Base-by-base conservation (phyloP, 2,888 invertebrate genomes). In the Perizoma affinitatum region DNA sequence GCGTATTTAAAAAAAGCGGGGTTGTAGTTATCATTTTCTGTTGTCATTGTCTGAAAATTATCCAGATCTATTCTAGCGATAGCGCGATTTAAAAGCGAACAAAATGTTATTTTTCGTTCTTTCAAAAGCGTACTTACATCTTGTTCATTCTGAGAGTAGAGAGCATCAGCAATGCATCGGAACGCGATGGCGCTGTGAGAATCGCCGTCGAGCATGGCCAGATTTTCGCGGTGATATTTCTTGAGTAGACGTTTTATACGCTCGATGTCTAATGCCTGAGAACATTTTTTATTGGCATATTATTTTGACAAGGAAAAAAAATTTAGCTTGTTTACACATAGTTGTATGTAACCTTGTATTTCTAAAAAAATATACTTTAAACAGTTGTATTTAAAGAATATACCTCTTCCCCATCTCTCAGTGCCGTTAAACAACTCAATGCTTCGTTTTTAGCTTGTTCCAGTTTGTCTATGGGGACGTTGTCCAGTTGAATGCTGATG, bases 161-260 rank as follows among this genome's bases (percentile, higher is more conserved):
- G 87, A 76, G 96, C 95, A 79, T 98, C 97, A 0, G 96, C 96
- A 68, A 98, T 96, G 54, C 96, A 93, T 72, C 95, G 94, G 78
- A 95, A 95, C 0, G 97, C 96, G 52, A 98, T 89, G 0, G 95
- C 93, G 67, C 96, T 95, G 76, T 97, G 96, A 0, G 97, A 97
- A 68, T 93, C 93, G 9, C 94, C 94, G 84, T 97, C 98, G 50
- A 97, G 92, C 78, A 94, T 93, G 61, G 95, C 95, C 42, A 96
- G 87, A 62, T 93, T 93, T 77, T 96, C 96, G 8, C 96, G 84
- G 61, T 95, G 93, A 72, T 95, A 95, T 61, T 96, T 94, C 70
- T 95, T 94, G 44, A 98, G 93, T 6, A 98, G 93, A 46, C 95
- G 94, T 11, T 87, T 86, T 93, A 98, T 93, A 35, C 97, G 91